A percentile compares a stretch with the other conserved stretches of the same genome.
These are phyloP conservation scores for Lysandra bellargus DNA, from an alignment of 2,888 invertebrate species.

Conservation along the genomic window DNA sequence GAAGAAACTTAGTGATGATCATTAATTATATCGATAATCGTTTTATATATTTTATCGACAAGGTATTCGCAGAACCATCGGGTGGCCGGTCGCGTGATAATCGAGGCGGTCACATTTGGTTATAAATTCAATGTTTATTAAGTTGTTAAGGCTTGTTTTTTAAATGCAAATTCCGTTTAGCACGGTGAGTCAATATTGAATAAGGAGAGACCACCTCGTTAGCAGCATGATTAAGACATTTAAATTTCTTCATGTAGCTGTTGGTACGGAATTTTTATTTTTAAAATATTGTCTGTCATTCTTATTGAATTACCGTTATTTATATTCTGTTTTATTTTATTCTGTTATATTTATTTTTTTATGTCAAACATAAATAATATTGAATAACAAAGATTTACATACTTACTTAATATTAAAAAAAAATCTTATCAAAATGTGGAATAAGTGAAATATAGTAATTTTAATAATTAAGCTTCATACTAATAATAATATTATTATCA, in stretches of 20 bases:
- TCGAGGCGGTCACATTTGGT: conserved; percentile 25
- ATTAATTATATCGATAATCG: neutral
- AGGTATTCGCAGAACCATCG: conserved; percentile 41
- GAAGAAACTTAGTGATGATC: conserved; percentile 5
- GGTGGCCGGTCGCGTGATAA: conserved; percentile 42
- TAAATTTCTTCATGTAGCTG: conserved; percentile 20
- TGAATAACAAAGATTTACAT: too few relatives aligned
- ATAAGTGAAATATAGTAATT: too few relatives aligned
- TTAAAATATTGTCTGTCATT: neutral
- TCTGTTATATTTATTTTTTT: neutral
- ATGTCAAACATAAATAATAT: neutral
- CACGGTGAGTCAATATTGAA: conserved; percentile 25
- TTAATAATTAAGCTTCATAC: too few relatives aligned
- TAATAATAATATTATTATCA: too few relatives aligned
- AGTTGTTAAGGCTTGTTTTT: conserved; percentile 32
- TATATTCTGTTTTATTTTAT: neutral
- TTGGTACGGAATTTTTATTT: conserved; percentile 14
- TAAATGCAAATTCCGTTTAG: conserved; percentile 26
- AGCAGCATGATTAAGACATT: conserved; percentile 35
- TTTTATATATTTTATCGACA: neutral
- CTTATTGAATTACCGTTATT: neutral
- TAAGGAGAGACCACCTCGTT: conserved; percentile 29
- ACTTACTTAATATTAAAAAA: too few relatives aligned
- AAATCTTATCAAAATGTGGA: too few relatives aligned
- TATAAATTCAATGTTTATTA: conserved; percentile 32